Percentiles rank a stretch among this genome's conserved stretches.
phyloP scores from a whole-genome alignment of 2,888 invertebrate species.

The Mythimna vitellina region DNA sequence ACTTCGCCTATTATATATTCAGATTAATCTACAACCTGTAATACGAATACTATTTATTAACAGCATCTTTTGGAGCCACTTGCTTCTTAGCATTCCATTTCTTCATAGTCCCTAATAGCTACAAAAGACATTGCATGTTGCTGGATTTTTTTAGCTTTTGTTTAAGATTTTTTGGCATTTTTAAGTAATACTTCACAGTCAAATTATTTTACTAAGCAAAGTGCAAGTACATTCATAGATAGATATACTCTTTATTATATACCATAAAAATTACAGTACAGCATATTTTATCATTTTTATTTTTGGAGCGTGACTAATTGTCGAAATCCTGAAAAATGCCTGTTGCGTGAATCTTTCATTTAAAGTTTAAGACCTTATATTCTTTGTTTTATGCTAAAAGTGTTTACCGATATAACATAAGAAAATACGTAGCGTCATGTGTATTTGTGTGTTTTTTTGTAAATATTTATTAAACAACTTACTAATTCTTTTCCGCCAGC shows the following conservation, averaged over 20 bases:
- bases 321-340: not conserved
- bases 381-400: not conserved
- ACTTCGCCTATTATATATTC: too few relatives aligned
- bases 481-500: too few relatives aligned
- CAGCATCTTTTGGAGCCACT: too few relatives aligned
- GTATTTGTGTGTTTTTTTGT: too few relatives aligned
- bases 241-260: too few relatives aligned
- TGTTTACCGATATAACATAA: too few relatives aligned
- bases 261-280: too few relatives aligned
- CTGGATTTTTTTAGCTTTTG: slow-evolving; percentile 20
- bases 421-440: too few relatives aligned
- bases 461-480: too few relatives aligned
- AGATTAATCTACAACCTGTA: too few relatives aligned
- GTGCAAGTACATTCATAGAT: slow-evolving; percentile 11
- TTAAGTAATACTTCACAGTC: slow-evolving; percentile 25
- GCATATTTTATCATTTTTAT: slow-evolving; percentile 23
- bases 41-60: too few relatives aligned
- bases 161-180: slow-evolving; percentile 38
- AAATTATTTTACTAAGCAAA: slow-evolving; percentile 7
- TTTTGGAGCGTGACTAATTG: slow-evolving; percentile 29
- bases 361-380: too few relatives aligned
- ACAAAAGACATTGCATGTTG: slow-evolving; percentile 32
- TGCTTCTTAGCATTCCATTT: slow-evolving; percentile 21
- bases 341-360: not conserved
- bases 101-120: slow-evolving; percentile 18